Evolutionary conservation across 2,888 invertebrate genomes (phyloP).

Genomic region (Masnerella sp.): DNA sequence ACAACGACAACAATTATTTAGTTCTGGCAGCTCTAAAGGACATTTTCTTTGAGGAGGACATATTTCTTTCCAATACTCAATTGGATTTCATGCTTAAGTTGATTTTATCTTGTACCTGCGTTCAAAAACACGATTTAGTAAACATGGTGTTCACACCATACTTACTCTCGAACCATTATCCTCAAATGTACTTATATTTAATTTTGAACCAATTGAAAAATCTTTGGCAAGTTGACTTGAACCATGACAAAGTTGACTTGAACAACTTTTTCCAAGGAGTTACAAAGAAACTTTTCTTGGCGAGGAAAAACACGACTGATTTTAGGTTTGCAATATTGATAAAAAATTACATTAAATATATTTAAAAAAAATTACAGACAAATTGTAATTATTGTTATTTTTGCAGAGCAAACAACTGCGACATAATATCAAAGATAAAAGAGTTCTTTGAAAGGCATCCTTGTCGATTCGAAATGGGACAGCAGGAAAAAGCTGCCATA

Average conservation of each 20-base stretch:
- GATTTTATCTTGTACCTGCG: slow-evolving; percentile 49
- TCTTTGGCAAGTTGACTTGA: slow-evolving; percentile 4
- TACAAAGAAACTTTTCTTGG: slow-evolving; percentile 28
- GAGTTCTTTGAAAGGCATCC: slow-evolving; percentile 17
- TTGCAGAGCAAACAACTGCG: slow-evolving; percentile 22
- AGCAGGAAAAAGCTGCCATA: slow-evolving; percentile 19
- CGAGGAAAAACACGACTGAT: slow-evolving; percentile 32
- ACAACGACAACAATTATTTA: slow-evolving; percentile 56
- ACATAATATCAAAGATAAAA: slow-evolving; percentile 15
- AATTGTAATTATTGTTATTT: not conserved
- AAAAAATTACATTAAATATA: not conserved
- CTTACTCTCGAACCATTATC: slow-evolving; percentile 31
- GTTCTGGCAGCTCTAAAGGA: slow-evolving; percentile 55
- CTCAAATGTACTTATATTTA: not conserved
- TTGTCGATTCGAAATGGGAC: slow-evolving; percentile 2
- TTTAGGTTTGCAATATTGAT: slow-evolving; percentile 24
- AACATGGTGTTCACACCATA: slow-evolving; percentile 67
- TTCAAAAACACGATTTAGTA: slow-evolving; percentile 62
- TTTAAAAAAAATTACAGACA: not conserved
- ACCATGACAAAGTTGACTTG: slow-evolving; percentile 18
- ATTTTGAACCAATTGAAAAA: slow-evolving; percentile 1
- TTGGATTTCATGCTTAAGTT: slow-evolving; percentile 17
- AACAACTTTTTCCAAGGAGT: slow-evolving; percentile 30
- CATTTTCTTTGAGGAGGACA: slow-evolving; percentile 37
- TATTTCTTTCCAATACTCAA: slow-evolving; percentile 61